A percentile compares a stretch with the other conserved stretches of the same genome.
phyloP scores from a whole-genome alignment of 2,888 invertebrate genomes.

The Neocrepidodera transversa region DNA sequence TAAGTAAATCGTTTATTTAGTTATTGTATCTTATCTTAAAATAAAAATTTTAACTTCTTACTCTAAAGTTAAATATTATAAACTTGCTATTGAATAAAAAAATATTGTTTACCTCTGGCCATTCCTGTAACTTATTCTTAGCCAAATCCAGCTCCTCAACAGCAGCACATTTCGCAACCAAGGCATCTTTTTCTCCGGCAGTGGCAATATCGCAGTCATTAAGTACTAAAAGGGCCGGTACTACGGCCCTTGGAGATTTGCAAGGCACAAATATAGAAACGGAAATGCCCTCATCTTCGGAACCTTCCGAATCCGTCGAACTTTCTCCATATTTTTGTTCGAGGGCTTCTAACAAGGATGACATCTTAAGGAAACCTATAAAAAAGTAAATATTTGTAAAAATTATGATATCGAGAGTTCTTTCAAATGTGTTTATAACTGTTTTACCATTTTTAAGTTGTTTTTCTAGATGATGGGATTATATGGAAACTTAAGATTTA shows the following conservation, averaged over 20 bases:
- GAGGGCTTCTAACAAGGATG: constrained; percentile 87
- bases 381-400: constrained; percentile 9
- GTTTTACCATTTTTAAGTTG: constrained; percentile 12
- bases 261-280: constrained; percentile 89
- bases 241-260: constrained; percentile 76
- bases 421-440: neutral
- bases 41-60: too few relatives aligned
- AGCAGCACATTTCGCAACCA: constrained; percentile 83
- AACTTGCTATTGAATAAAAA: too few relatives aligned
- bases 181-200: constrained; percentile 82
- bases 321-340: constrained; percentile 81
- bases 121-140: constrained; percentile 87
- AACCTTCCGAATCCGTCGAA: constrained; percentile 66
- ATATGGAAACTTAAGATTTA: neutral
- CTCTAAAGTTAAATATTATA: too few relatives aligned
- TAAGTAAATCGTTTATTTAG: too few relatives aligned
- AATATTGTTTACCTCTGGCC: constrained; percentile 84
- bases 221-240: constrained; percentile 84
- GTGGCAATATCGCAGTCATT: constrained; percentile 92
- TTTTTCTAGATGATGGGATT: constrained; percentile 6
- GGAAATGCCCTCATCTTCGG: constrained; percentile 69
- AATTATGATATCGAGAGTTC: neutral
- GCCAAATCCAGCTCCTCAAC: constrained; percentile 95
- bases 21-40: too few relatives aligned
- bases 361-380: constrained; percentile 67